Evolutionary conservation across 1,140 invertebrate species (phyloP).

Genomic region (Camponotus pennsylvanicus): DNA sequence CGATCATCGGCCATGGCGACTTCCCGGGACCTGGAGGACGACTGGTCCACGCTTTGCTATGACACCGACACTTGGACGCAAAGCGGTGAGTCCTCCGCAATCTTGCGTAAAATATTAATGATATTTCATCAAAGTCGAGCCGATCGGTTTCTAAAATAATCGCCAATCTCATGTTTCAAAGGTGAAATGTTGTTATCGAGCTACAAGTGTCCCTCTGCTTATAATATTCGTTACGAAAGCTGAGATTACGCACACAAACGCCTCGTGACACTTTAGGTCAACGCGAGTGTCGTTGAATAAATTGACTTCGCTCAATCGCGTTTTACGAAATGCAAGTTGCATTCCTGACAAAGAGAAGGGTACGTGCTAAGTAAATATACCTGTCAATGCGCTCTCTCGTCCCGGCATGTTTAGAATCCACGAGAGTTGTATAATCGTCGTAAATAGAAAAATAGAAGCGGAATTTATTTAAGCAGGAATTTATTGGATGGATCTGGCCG

Average conservation of each 20-base stretch:
- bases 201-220: background rate
- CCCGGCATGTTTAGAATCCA: background rate
- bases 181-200: constrained; percentile 4
- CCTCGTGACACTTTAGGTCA: constrained; percentile 3
- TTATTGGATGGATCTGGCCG: constrained; percentile 22
- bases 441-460: background rate
- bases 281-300: background rate
- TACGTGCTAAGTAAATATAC: too few relatives aligned
- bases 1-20: constrained; percentile 1
- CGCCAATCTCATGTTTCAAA: too few relatives aligned
- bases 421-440: background rate
- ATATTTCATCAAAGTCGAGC: background rate
- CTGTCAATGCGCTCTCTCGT: too few relatives aligned
- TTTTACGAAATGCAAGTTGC: too few relatives aligned
- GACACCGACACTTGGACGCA: constrained; percentile 28
- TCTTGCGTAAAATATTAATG: background rate
- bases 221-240: constrained; percentile 32
- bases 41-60: constrained; percentile 33
- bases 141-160: background rate
- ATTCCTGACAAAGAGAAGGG: background rate
- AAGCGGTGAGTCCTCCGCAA: constrained; percentile 1
- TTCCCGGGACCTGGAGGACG: constrained; percentile 35
- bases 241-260: background rate
- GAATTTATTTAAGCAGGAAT: background rate
- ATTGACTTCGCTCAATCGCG: background rate